Percentiles rank a stretch among this genome's conserved stretches.
Conservation (phyloP, 2,888 invertebrate genomes). For the Temnothorax unifasciatus region DNA sequence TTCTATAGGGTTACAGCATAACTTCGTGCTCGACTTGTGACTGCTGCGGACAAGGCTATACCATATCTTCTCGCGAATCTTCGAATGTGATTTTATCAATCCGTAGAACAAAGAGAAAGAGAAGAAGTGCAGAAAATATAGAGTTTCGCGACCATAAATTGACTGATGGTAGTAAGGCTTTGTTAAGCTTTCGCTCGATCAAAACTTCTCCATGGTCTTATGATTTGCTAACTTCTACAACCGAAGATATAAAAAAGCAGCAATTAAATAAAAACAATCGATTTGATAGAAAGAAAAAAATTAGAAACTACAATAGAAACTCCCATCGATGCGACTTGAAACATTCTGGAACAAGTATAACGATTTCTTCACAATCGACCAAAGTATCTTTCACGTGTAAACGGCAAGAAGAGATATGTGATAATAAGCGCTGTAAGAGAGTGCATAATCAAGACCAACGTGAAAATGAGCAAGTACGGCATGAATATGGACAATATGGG, state of each 20-base stretch:
- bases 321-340: background rate
- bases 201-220: background rate
- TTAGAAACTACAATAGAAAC: background rate
- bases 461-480: background rate
- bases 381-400: background rate
- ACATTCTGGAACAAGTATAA: background rate
- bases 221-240: background rate
- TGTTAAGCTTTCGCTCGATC: constrained; percentile 5
- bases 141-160: background rate
- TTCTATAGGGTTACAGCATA: background rate
- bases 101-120: background rate
- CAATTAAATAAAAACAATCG: background rate
- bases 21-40: constrained; percentile 31
- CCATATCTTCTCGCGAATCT: background rate
- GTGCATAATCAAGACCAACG: background rate
- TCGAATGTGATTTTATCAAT: constrained; percentile 9
- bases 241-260: background rate
- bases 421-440: background rate
- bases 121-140: background rate
- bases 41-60: background rate
- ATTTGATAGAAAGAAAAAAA: background rate
- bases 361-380: constrained; percentile 6
- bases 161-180: background rate
- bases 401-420: background rate
- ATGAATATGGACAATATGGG: too few relatives aligned